These are phyloP conservation scores for Danaus melanippus DNA, from an alignment of 1,140 invertebrate genomes.

Conservation along the genomic window DNA sequence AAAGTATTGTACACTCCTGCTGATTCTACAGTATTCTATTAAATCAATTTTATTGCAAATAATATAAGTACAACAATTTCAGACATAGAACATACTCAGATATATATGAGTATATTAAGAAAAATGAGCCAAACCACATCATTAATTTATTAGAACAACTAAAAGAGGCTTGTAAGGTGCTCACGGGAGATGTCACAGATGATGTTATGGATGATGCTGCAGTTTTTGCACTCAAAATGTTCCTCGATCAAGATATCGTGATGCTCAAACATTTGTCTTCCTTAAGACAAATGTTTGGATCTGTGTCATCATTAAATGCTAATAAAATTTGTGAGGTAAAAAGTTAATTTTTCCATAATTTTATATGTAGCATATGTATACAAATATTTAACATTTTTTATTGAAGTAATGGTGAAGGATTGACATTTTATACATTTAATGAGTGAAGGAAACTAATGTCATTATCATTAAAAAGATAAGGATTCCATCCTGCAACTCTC, in stretches of 20 bases:
- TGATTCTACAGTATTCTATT: too few species aligned
- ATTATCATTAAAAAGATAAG: too few species aligned
- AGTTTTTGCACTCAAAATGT: slow-evolving; percentile 75
- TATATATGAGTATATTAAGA: slow-evolving; percentile 48
- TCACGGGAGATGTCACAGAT: slow-evolving; percentile 62
- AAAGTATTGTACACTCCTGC: too few species aligned
- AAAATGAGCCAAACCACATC: slow-evolving; percentile 39
- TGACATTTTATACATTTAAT: too few species aligned
- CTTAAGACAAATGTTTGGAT: slow-evolving; percentile 74
- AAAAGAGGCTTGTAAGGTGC: slow-evolving; percentile 47
- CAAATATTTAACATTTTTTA: slow-evolving; percentile 2
- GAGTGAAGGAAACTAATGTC: too few species aligned
- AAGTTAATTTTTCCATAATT: background rate
- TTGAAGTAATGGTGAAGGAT: too few species aligned
- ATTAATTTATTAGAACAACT: slow-evolving; percentile 33
- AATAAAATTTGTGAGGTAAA: slow-evolving; percentile 73
- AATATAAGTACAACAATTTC: background rate
- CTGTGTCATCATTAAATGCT: slow-evolving; percentile 57
- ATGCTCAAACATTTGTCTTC: slow-evolving; percentile 70
- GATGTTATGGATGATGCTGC: slow-evolving; percentile 77
- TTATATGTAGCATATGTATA: background rate
- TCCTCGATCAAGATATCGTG: slow-evolving; percentile 74
- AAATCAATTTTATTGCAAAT: too few species aligned
- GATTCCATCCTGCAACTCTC: too few species aligned
- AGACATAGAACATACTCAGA: slow-evolving; percentile 56